phyloP scores from a whole-genome alignment of 2,797 vertebrate genomes.

The Petrocephalus schoutedeni region DNA sequence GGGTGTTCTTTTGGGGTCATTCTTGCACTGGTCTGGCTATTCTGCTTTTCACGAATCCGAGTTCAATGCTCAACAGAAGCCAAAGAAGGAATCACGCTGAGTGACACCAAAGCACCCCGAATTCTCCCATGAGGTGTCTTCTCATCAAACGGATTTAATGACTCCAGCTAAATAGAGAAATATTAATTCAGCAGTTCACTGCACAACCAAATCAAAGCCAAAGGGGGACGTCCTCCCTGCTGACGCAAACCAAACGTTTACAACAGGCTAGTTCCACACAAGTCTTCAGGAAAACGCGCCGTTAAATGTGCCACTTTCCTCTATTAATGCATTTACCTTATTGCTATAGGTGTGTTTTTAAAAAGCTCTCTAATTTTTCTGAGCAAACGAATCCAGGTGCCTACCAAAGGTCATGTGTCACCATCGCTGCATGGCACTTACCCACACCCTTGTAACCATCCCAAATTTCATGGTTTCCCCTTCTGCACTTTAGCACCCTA shows the following conservation, averaged over 20 bases:
- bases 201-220: conserved; percentile 2
- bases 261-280: neutral
- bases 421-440: neutral
- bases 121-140: neutral
- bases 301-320: neutral
- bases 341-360: neutral
- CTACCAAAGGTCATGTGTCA: neutral
- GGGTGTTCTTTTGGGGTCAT: neutral
- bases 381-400: neutral
- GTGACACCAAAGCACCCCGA: neutral
- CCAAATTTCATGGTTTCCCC: neutral
- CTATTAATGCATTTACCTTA: neutral
- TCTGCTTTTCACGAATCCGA: neutral
- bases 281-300: neutral
- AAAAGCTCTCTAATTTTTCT: neutral
- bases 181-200: neutral
- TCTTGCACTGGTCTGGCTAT: neutral
- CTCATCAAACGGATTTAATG: neutral
- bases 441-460: neutral
- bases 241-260: neutral
- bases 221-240: neutral
- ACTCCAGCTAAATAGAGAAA: neutral
- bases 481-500: neutral
- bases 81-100: neutral
- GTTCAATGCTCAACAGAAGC: neutral